Conservation (phyloP, 35 echinoderm and acorn worm genomes). For the Chiridota heheva region DNA sequence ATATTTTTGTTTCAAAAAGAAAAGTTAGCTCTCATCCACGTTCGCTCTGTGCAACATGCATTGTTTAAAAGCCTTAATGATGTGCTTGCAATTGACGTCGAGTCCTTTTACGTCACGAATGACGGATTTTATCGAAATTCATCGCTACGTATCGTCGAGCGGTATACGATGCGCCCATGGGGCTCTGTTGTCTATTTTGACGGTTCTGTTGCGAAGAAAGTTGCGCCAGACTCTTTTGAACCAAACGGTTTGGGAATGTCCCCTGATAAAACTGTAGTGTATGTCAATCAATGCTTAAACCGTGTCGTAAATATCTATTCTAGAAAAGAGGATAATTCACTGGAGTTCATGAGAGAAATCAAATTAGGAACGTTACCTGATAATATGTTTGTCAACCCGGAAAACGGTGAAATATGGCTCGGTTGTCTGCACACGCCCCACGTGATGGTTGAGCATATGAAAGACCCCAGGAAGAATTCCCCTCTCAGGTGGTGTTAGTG, state of each 20-base stretch:
- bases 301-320: constrained; percentile 13
- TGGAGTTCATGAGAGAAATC: not conserved
- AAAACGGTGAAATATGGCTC: constrained; percentile 32
- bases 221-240: not conserved
- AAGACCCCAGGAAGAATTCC: not conserved
- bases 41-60: not conserved
- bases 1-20: constrained; percentile 11
- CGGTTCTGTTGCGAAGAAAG: not conserved
- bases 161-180: not conserved
- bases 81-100: not conserved
- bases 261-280: not conserved
- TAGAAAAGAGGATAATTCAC: not conserved
- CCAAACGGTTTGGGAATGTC: constrained; percentile 25
- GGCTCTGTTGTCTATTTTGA: constrained; percentile 27
- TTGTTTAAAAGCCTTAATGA: constrained; percentile 32
- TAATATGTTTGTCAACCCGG: constrained; percentile 25
- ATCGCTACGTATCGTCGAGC: not conserved
- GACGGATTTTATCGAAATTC: constrained; percentile 33
- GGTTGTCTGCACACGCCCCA: not conserved
- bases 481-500: constrained; percentile 4
- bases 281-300: constrained; percentile 6
- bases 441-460: not conserved
- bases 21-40: not conserved
- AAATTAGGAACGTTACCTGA: constrained; percentile 1
- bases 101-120: constrained; percentile 34